Evolutionary conservation across 2,888 invertebrate species (phyloP).

Genomic region (Acleris laterana): DNA sequence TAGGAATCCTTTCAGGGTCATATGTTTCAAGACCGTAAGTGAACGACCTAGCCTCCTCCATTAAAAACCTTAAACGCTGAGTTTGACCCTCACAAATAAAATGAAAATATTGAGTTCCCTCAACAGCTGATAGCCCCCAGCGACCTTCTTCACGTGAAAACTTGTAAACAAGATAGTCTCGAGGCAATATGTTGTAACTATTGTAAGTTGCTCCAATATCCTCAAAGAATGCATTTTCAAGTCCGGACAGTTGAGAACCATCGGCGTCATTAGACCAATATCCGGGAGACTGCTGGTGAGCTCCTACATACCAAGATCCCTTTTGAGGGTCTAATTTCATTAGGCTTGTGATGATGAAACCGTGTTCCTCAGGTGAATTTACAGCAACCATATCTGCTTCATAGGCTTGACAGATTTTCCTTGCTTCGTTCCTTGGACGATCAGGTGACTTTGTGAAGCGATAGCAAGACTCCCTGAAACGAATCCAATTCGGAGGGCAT

Average conservation of each 20-base stretch:
- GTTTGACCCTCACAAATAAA: slow-evolving; percentile 95
- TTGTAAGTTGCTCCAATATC: slow-evolving; percentile 74
- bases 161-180: slow-evolving; percentile 92
- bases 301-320: slow-evolving; percentile 93
- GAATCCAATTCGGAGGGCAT: slow-evolving; percentile 96
- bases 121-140: slow-evolving; percentile 93
- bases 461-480: slow-evolving; percentile 92
- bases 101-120: slow-evolving; percentile 89
- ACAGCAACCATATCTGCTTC: slow-evolving; percentile 92
- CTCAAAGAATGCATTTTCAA: slow-evolving; percentile 93
- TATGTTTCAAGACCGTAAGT: slow-evolving; percentile 93
- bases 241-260: slow-evolving; percentile 89
- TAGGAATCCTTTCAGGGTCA: slow-evolving; percentile 91
- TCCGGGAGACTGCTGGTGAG: slow-evolving; percentile 88
- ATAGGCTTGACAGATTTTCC: slow-evolving; percentile 92
- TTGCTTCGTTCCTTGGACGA: slow-evolving; percentile 91
- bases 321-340: slow-evolving; percentile 93
- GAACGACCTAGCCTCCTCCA: slow-evolving; percentile 90
- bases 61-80: slow-evolving; percentile 87
- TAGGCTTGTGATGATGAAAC: slow-evolving; percentile 93
- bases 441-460: slow-evolving; percentile 95
- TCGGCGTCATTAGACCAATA: slow-evolving; percentile 94
- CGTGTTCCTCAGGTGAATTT: slow-evolving; percentile 93
- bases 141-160: slow-evolving; percentile 88
- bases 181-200: slow-evolving; percentile 81